Percentiles rank a stretch among this genome's conserved stretches.
phyloP scores from a whole-genome alignment of 2,113 vertebrate genomes.

The Puntigrus tetrazona region DNA sequence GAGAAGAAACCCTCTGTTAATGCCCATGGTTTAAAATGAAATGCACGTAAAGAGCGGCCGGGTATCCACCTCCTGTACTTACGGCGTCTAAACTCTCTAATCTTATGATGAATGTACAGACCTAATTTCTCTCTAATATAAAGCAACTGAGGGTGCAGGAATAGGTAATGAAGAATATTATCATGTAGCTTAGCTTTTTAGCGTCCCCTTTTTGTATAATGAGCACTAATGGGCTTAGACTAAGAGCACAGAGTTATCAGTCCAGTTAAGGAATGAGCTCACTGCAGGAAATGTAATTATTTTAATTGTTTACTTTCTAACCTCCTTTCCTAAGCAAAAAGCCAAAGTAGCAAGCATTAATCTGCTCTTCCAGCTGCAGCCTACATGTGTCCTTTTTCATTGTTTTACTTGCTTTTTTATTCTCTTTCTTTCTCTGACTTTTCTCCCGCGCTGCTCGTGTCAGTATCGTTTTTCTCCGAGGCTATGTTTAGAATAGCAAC shows the following conservation, averaged over 20 bases:
- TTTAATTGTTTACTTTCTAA: slow-evolving; percentile 66
- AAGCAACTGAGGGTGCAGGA: slow-evolving; percentile 39
- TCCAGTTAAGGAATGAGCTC: slow-evolving; percentile 60
- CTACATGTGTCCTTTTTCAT: background rate
- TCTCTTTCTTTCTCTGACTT: background rate
- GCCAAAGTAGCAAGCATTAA: slow-evolving; percentile 56
- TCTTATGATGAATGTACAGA: slow-evolving; percentile 6
- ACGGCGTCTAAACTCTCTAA: background rate
- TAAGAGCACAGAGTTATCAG: slow-evolving; percentile 49
- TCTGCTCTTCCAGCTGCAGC: slow-evolving; percentile 43
- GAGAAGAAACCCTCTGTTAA: background rate
- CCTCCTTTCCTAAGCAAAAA: slow-evolving; percentile 62
- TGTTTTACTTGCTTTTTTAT: slow-evolving; percentile 14
- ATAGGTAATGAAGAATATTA: slow-evolving; percentile 54
- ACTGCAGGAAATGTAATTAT: slow-evolving; percentile 67
- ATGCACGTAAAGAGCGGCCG: background rate
- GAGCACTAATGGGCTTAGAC: slow-evolving; percentile 63
- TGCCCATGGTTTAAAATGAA: background rate
- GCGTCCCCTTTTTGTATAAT: slow-evolving; percentile 49
- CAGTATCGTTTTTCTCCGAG: background rate
- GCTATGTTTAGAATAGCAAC: background rate
- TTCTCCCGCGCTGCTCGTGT: slow-evolving; percentile 4
- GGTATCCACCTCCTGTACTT: background rate
- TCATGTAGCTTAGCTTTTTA: slow-evolving; percentile 51
- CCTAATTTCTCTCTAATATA: slow-evolving; percentile 20